Evolutionary conservation across 1,140 invertebrate species (phyloP).

Genomic region (Brachionus paranguensis): DNA sequence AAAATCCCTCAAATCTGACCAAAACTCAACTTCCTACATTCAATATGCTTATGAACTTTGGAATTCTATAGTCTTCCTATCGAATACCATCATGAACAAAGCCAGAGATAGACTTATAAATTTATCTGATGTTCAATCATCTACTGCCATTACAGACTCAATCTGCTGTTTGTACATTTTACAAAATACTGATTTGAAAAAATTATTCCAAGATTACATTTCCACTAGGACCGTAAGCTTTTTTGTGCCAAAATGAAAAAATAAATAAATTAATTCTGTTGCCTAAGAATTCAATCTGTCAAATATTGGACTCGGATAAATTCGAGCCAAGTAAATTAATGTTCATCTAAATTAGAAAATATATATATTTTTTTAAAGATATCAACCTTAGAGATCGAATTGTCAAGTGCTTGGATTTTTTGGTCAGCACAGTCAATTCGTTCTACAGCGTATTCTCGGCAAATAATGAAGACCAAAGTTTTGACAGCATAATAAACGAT

Average conservation of each 20-base stretch:
- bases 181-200: background rate
- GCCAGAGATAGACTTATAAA: background rate
- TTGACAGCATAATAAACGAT: slow-evolving; percentile 12
- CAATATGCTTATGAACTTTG: slow-evolving; percentile 32
- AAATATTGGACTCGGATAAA: background rate
- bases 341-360: background rate
- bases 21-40: background rate
- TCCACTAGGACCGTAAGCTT: slow-evolving; percentile 18
- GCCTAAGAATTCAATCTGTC: background rate
- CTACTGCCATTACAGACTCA: background rate
- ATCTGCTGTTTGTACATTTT: background rate
- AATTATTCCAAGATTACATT: background rate
- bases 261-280: background rate
- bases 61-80: slow-evolving; percentile 36
- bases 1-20: background rate
- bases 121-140: background rate
- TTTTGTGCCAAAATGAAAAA: background rate
- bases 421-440: background rate
- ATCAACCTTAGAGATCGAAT: background rate
- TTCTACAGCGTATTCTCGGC: background rate
- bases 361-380: background rate
- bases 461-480: background rate
- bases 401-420: background rate
- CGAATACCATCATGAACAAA: background rate
- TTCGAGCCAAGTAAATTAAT: background rate